Percentiles rank a stretch among this genome's conserved stretches.
phyloP scores from a whole-genome alignment of 1,140 invertebrate species.

The Rhynchophorus ferrugineus region DNA sequence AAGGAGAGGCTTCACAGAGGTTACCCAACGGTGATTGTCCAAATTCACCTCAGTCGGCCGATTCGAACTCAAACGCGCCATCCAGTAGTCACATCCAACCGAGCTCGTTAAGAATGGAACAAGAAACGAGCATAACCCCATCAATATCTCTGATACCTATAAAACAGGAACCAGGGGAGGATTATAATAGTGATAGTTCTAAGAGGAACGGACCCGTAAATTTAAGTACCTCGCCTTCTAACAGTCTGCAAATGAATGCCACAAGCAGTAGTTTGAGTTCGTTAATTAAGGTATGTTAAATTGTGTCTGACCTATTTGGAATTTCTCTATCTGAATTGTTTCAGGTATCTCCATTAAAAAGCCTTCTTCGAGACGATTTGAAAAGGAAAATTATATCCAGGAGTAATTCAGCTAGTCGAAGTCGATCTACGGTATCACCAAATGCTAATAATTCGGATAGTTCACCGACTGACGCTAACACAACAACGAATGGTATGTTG shows the following conservation, averaged over 20 bases:
- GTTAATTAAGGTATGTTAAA: conserved; percentile 49
- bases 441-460: conserved; percentile 33
- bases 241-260: conserved; percentile 34
- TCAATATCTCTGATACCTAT: conserved; percentile 80
- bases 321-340: not conserved
- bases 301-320: not conserved
- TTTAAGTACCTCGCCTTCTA: conserved; percentile 34
- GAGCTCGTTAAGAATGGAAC: conserved; percentile 38
- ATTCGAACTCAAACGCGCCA: conserved; percentile 64
- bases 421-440: conserved; percentile 26
- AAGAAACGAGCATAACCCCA: conserved; percentile 61
- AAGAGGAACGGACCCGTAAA: conserved; percentile 38
- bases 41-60: conserved; percentile 67
- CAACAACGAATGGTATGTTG: conserved; percentile 47
- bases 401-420: conserved; percentile 39
- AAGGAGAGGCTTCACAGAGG: conserved; percentile 37
- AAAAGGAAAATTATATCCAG: conserved; percentile 64
- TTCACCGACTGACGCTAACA: conserved; percentile 35
- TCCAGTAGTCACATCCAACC: conserved; percentile 53
- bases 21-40: conserved; percentile 49
- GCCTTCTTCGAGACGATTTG: conserved; percentile 70
- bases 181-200: conserved; percentile 31
- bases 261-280: conserved; percentile 58
- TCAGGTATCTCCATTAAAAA: conserved; percentile 70
- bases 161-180: conserved; percentile 60